Conservation (phyloP, 2,888 invertebrate genomes). For the Nemurella pictetii region DNA sequence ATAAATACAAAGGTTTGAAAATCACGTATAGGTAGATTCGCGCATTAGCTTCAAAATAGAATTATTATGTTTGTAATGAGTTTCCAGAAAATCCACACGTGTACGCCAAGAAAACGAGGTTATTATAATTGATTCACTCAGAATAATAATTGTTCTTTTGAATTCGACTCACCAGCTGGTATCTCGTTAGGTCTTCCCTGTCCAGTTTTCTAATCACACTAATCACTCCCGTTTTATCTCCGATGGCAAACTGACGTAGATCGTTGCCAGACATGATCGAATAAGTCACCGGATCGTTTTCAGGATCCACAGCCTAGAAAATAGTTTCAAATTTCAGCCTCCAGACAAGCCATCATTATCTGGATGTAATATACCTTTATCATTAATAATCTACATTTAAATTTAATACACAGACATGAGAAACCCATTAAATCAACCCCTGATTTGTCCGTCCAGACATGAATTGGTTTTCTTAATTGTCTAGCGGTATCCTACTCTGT, state of each 20-base stretch:
- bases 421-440: too few relatives aligned
- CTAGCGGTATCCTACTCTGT: too few relatives aligned
- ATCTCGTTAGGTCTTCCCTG: slow-evolving; percentile 84
- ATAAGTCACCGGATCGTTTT: slow-evolving; percentile 83
- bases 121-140: neutral
- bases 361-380: too few relatives aligned
- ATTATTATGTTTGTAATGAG: neutral
- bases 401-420: too few relatives aligned
- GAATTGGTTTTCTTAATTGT: too few relatives aligned
- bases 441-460: too few relatives aligned
- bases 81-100: neutral
- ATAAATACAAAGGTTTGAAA: too few relatives aligned
- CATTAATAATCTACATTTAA: too few relatives aligned
- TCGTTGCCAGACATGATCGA: slow-evolving; percentile 88
- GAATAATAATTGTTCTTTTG: neutral
- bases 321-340: neutral
- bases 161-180: slow-evolving; percentile 71
- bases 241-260: slow-evolving; percentile 83
- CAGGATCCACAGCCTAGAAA: slow-evolving; percentile 76
- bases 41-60: neutral
- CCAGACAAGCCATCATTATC: neutral
- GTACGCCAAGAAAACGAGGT: neutral
- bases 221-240: slow-evolving; percentile 84
- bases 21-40: neutral
- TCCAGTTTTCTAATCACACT: slow-evolving; percentile 83